Conservation (phyloP, 2,113 vertebrate species). For the Mobula hypostoma region DNA sequence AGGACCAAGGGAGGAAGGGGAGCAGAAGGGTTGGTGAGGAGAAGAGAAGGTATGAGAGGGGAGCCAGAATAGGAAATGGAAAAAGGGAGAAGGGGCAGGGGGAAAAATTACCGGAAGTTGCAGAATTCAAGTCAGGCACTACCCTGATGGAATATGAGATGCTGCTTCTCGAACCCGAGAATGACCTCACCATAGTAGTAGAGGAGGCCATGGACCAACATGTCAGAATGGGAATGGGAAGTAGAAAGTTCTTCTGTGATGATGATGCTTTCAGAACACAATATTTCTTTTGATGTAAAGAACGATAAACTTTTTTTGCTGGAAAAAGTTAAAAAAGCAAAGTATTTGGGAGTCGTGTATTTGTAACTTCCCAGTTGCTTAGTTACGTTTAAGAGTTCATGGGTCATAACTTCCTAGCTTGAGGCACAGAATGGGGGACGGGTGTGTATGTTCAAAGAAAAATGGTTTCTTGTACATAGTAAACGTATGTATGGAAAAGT, state of each 20-base stretch:
- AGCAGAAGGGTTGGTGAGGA: too few relatives aligned
- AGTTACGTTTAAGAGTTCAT: conserved; percentile 30
- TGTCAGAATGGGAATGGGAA: too few relatives aligned
- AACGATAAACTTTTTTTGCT: conserved; percentile 23
- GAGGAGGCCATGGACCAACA: too few relatives aligned
- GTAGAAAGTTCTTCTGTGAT: not conserved
- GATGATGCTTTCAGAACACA: conserved; percentile 3
- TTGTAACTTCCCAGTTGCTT: conserved; percentile 7
- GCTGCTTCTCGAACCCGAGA: too few relatives aligned
- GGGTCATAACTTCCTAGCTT: conserved; percentile 35
- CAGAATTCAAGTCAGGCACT: too few relatives aligned
- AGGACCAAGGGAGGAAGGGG: too few relatives aligned
- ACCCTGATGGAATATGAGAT: too few relatives aligned
- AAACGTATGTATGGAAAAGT: conserved; percentile 37
- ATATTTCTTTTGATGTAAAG: conserved; percentile 23
- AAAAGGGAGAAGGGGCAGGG: too few relatives aligned
- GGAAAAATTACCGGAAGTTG: too few relatives aligned
- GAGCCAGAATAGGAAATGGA: too few relatives aligned
- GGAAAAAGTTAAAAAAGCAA: not conserved
- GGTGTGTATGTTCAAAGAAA: conserved; percentile 30
- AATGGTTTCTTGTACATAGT: conserved; percentile 33
- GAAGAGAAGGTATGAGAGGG: too few relatives aligned
- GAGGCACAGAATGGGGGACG: conserved; percentile 6
- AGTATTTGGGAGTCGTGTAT: not conserved
- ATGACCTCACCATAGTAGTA: too few relatives aligned